Conservation (phyloP, 1,140 invertebrate species). For the Linepithema humile region DNA sequence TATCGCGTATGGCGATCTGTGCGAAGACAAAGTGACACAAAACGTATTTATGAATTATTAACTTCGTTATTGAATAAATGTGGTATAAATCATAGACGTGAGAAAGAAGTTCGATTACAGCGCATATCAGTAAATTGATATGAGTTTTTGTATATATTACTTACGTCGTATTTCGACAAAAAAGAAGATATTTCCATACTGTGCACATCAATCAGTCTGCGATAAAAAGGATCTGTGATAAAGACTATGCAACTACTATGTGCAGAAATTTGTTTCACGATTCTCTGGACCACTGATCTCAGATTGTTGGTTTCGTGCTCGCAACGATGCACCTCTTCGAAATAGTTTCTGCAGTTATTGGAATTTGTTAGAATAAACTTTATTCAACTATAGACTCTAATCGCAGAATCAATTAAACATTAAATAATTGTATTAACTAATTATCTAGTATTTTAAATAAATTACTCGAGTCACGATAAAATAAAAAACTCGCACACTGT, state of each 20-base stretch:
- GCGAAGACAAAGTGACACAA: conserved; percentile 53
- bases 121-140: too few species aligned
- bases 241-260: conserved; percentile 76
- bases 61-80: background rate
- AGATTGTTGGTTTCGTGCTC: conserved; percentile 73
- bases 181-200: conserved; percentile 16
- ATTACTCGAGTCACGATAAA: too few species aligned
- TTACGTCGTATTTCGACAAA: conserved; percentile 75
- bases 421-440: background rate
- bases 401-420: background rate
- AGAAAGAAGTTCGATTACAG: too few species aligned
- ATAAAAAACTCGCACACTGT: too few species aligned
- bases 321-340: conserved; percentile 82
- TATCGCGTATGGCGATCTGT: conserved; percentile 87
- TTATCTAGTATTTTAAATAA: background rate
- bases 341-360: background rate
- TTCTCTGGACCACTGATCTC: conserved; percentile 66
- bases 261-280: conserved; percentile 75
- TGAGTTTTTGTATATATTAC: too few species aligned
- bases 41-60: background rate
- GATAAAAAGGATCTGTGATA: conserved; percentile 77
- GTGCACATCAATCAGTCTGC: conserved; percentile 62
- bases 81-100: too few species aligned
- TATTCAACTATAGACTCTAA: background rate
- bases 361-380: background rate